Base-by-base conservation (phyloP, 2,113 vertebrate species). In the Muntiacus muntjak region DNA sequence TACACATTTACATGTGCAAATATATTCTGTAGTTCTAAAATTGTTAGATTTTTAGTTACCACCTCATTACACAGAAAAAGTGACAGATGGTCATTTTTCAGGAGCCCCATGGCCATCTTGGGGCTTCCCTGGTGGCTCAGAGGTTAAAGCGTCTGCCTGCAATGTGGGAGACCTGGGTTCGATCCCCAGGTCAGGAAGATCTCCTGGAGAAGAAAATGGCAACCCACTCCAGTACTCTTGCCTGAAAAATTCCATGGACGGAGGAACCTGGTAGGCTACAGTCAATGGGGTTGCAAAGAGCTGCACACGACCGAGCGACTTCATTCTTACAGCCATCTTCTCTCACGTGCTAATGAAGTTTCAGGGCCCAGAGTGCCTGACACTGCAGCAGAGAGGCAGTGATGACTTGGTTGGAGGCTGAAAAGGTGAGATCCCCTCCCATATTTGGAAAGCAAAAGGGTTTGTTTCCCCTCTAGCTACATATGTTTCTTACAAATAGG, bases 401-500 rank as follows among this genome's bases (percentile, higher is more conserved):
- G 2, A 54, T 71, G 87, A 79, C 16, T 83, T 82, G 33, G 43
- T 11, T 43, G 57, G 81, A 96, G 36, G 36, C 13, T 64, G 23
- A 57, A 83, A 82, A 84, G 74, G 8, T 25, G 4, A 45, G 47
- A 82, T 89, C 50, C 25, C 62, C 55, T 36, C 3, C 57, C 19
- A 33, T 21, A 43, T 23, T 87, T 90, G 84, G 81, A 91, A 84
- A 95, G 60, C 36, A 52, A 62, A 33, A 58, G 23, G 3, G 12
- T 81, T 54, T 67, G 28, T 79, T 84, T 83, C n/a, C 40, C 82
- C 60, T 93, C 62, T 36, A 88, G 50, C 50, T 85, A 96, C 88
- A 95, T 67, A 47, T 84, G 25, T 84, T 93, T 78, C 45, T 55
- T 91, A 45, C 62, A 93, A 95, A 85, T 45, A 93, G 25, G 87